These are phyloP conservation scores for Troides aeacus DNA, from an alignment of 2,888 invertebrate genomes.

Conservation along the genomic window DNA sequence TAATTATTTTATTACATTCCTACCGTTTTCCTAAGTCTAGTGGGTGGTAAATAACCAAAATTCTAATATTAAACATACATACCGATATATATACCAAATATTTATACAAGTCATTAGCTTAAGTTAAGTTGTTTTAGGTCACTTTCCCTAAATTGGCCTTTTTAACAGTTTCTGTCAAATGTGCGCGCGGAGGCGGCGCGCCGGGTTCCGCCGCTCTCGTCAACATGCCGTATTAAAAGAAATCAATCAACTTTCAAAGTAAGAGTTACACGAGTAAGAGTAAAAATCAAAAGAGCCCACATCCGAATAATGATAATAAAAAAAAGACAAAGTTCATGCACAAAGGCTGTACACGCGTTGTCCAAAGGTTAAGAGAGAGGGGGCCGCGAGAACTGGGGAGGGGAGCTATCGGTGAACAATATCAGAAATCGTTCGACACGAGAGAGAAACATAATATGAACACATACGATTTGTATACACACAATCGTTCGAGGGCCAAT, in stretches of 20 bases:
- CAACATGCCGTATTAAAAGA: constrained; percentile 65
- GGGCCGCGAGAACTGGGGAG: constrained; percentile 42
- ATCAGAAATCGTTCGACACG: constrained; percentile 24
- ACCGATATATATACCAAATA: constrained; percentile 79
- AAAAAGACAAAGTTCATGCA: constrained; percentile 58
- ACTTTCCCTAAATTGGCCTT: constrained; percentile 77
- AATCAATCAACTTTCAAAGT: constrained; percentile 56
- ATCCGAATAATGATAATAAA: constrained; percentile 59
- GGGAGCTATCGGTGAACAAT: constrained; percentile 41
- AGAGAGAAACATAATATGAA: constrained; percentile 35
- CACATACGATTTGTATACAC: constrained; percentile 23
- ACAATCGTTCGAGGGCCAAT: constrained; percentile 4
- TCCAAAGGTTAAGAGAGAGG: constrained; percentile 35
- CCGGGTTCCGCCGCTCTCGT: constrained; percentile 44
- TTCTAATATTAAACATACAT: constrained; percentile 80
- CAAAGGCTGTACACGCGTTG: constrained; percentile 47
- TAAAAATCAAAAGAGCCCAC: constrained; percentile 68
- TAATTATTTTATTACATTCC: constrained; percentile 76
- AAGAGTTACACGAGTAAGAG: constrained; percentile 40
- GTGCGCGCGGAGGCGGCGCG: constrained; percentile 46
- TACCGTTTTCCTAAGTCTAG: constrained; percentile 77
- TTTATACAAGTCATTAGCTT: constrained; percentile 80
- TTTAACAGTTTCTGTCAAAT: constrained; percentile 74
- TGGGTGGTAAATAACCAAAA: constrained; percentile 80
- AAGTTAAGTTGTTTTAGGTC: constrained; percentile 79